Percentiles rank a stretch among this genome's conserved stretches.
Conservation (phyloP, 2,888 invertebrate genomes). For the Chrysomela aeneicollis region DNA sequence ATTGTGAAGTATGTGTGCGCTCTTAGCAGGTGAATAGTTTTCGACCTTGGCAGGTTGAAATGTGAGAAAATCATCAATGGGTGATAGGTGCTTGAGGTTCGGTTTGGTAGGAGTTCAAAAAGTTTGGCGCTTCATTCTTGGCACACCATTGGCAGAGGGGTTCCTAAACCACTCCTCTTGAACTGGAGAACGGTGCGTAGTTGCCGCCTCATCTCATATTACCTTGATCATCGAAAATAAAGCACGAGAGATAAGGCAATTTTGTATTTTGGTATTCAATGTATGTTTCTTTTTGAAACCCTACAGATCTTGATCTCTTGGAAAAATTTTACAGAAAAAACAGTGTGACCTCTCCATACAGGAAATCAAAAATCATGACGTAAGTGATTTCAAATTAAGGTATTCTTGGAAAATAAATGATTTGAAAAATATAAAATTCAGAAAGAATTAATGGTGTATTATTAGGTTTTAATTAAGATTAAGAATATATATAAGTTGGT, state of each 20-base stretch:
- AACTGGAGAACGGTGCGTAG: constrained; percentile 16
- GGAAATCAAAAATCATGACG: too few species aligned
- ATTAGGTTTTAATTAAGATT: too few species aligned
- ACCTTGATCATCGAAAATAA: neutral
- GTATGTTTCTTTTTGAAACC: too few species aligned
- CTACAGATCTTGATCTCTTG: too few species aligned
- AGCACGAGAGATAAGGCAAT: neutral
- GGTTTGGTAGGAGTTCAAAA: constrained; percentile 17
- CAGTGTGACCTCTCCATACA: too few species aligned
- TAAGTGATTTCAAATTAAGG: too few species aligned
- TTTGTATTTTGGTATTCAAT: too few species aligned
- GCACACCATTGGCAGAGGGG: constrained; percentile 16
- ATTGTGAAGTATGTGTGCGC: neutral
- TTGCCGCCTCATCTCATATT: neutral
- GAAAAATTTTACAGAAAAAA: too few species aligned
- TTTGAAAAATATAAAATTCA: too few species aligned
- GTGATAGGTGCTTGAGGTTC: neutral
- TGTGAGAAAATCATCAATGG: constrained; percentile 4
- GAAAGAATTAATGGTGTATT: too few species aligned
- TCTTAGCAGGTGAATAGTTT: constrained; percentile 4
- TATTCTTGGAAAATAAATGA: too few species aligned
- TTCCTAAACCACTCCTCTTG: constrained; percentile 21
- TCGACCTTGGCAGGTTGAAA: constrained; percentile 5
- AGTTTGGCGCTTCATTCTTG: constrained; percentile 26
- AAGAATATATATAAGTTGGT: too few species aligned